Evolutionary conservation across 2,888 invertebrate species (phyloP).

Genomic region (Sphecodes monilicornis): DNA sequence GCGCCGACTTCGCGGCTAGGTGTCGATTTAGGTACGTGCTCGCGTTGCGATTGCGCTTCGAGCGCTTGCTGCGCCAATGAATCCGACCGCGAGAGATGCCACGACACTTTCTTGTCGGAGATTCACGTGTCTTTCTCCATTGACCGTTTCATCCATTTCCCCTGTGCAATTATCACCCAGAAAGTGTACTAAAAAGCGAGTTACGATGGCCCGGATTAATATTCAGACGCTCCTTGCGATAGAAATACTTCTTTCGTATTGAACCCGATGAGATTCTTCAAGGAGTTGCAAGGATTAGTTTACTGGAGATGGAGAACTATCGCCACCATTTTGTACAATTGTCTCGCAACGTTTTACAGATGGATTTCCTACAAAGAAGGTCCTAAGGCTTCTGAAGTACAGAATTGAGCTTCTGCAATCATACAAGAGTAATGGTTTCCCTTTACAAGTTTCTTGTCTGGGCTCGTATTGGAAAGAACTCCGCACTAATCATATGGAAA

Average conservation of each 20-base stretch:
- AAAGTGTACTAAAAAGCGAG: background rate
- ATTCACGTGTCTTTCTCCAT: conserved; percentile 30
- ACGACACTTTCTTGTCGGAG: conserved; percentile 48
- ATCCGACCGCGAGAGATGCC: conserved; percentile 37
- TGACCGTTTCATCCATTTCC: background rate
- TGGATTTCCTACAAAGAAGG: too few species aligned
- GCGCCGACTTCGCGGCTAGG: conserved; percentile 62
- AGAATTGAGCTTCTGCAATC: too few species aligned
- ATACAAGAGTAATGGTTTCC: too few species aligned
- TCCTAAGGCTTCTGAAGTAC: too few species aligned
- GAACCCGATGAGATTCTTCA: background rate
- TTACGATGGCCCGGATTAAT: background rate
- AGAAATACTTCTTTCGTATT: background rate
- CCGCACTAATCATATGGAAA: too few species aligned
- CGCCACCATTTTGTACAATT: too few species aligned
- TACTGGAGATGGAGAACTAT: too few species aligned
- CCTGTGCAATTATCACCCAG: background rate
- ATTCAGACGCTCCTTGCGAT: background rate
- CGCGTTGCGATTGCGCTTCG: conserved; percentile 58
- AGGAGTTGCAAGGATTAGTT: too few species aligned
- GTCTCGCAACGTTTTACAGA: too few species aligned
- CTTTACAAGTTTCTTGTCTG: too few species aligned
- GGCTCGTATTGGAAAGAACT: too few species aligned
- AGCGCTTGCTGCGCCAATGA: conserved; percentile 38
- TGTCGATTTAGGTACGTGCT: conserved; percentile 74